Evolutionary conservation across 2,113 vertebrate species (phyloP).

Genomic region (human (Homo sapiens)): GRCh38 chr5:124232501-124233000

Average conservation of each 20-base stretch:
- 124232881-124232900: neutral
- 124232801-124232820: neutral
- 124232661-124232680: constrained; percentile 59
- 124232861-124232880: neutral
- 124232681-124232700: constrained; percentile 79
- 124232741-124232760: constrained; percentile 40
- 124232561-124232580: neutral
- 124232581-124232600: constrained; percentile 48
- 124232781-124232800: neutral
- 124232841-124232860: no score
- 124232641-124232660: constrained; percentile 80
- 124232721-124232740: constrained; percentile 52
- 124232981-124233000: neutral
- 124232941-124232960: neutral
- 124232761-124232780: constrained; percentile 34
- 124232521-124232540: neutral
- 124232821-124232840: neutral
- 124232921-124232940: neutral
- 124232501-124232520: neutral
- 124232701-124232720: constrained; percentile 46
- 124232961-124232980: neutral
- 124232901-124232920: neutral
- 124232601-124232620: constrained; percentile 81
- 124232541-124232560: neutral
- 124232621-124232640: constrained; percentile 77